phyloP scores from a whole-genome alignment of 1,140 invertebrate species.

The Orussus abietinus region DNA sequence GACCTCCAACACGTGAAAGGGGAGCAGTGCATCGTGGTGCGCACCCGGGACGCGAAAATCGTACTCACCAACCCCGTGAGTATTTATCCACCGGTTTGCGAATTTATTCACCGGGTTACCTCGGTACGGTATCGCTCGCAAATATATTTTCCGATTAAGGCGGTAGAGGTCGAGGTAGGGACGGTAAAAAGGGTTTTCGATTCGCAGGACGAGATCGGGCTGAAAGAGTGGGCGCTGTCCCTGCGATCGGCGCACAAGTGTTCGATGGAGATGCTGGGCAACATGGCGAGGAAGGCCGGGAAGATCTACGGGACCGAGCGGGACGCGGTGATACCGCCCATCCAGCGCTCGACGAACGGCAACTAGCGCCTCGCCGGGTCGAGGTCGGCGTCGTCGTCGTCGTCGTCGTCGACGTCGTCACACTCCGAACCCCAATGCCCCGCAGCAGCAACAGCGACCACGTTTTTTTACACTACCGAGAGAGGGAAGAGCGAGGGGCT shows the following conservation, averaged over 20 bases:
- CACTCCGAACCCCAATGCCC: constrained; percentile 47
- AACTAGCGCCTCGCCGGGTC: constrained; percentile 49
- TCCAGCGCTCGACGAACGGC: constrained; percentile 55
- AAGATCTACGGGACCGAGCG: constrained; percentile 90
- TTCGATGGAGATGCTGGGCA: constrained; percentile 85
- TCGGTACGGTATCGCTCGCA: too few relatives aligned
- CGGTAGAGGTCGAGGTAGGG: too few relatives aligned
- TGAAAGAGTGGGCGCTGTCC: constrained; percentile 92
- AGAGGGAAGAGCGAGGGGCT: too few relatives aligned
- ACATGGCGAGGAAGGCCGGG: constrained; percentile 93
- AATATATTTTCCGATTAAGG: too few relatives aligned
- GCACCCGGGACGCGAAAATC: constrained; percentile 83
- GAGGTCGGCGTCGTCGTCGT: too few relatives aligned
- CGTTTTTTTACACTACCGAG: constrained; percentile 48
- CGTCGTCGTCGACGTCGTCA: too few relatives aligned
- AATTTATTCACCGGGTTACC: too few relatives aligned
- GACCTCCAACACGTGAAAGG: constrained; percentile 86
- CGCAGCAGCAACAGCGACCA: constrained; percentile 36
- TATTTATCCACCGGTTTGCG: too few relatives aligned
- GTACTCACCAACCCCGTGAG: constrained; percentile 90
- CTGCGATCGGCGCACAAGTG: constrained; percentile 87
- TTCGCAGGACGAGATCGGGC: constrained; percentile 87
- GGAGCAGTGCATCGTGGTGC: constrained; percentile 90
- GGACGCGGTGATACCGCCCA: constrained; percentile 52
- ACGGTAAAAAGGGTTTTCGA: constrained; percentile 24